These are phyloP conservation scores for Simalia tracyae DNA, from an alignment of 2,797 vertebrate species.

Conservation along the genomic window DNA sequence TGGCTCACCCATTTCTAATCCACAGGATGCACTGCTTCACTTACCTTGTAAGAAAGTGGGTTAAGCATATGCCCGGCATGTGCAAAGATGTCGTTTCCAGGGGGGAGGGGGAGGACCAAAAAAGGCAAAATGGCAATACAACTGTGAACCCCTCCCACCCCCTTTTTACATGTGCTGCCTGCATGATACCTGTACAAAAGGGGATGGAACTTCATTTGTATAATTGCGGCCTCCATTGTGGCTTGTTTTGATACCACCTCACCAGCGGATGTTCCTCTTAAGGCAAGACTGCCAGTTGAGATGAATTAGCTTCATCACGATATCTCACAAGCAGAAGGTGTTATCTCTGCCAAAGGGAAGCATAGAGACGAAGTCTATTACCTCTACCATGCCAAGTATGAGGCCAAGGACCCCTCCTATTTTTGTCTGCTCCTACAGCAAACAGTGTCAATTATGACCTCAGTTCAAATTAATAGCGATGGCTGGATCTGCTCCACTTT, in stretches of 20 bases:
- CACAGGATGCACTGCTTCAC: background rate
- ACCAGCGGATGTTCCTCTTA: background rate
- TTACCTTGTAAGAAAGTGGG: background rate
- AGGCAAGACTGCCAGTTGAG: background rate
- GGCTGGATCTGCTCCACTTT: background rate
- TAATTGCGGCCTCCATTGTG: background rate
- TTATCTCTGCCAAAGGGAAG: background rate
- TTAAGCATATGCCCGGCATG: background rate
- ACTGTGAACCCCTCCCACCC: background rate
- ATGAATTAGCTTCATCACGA: background rate
- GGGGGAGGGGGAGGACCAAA: background rate
- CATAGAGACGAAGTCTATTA: background rate
- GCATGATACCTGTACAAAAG: background rate
- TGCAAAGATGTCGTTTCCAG: background rate
- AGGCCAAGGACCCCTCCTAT: background rate
- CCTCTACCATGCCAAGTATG: background rate
- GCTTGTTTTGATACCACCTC: background rate
- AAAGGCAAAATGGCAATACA: background rate
- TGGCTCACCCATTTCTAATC: background rate
- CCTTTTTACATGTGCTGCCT: background rate
- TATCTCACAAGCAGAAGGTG: background rate
- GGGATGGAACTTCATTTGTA: background rate
- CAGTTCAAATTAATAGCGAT: constrained; percentile 35
- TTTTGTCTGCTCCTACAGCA: background rate
- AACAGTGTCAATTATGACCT: background rate